Evolutionary conservation across 2,797 vertebrate species (phyloP), one percentile per base, ranked within the genome.

Genomic region (Gallinago solitaria): DNA sequence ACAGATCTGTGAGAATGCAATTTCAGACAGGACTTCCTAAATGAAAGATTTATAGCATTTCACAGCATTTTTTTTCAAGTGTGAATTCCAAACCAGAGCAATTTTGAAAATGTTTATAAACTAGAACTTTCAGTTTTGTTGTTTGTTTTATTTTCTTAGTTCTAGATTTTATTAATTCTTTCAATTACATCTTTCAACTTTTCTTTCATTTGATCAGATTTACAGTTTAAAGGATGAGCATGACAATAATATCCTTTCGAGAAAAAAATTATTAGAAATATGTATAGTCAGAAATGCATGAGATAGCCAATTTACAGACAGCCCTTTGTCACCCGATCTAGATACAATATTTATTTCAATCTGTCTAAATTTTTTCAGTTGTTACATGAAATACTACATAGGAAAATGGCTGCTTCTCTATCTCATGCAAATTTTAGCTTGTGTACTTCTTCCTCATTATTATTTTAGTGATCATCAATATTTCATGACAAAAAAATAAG

Each of bases 401-500:
- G 78, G 41, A 68, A 93, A 95, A 95, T 88, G 24, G 16, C 48
- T 89, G 9, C 53, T 91, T 24, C 61, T 83, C 12, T 60, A 47
- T 17, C 50, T 94, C 92, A 96, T 94, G 81, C 28, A 94, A 96
- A 73, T 95, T 90, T 93, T 77, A 95, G 43, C 71, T 84, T 92
- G 7, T 93, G 56, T 51, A 43, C 48, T 71, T 79, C 84, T 95
- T 95, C 53, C 14, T 95, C 86, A 93, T 95, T 93, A 89, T 89
- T 96, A 89, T 96, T 93, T 95, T 81, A 95, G 45, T 39, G 32
- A 75, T 78, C 75, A 95, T 95, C 50, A 94, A 93, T 95, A 95
- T 91, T 96, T 95, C 64, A 95, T 90, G 28, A 35, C 6, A 63
- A 87, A 89, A 67, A 91, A 68, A 69, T 47, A 93, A 87, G 51